Percentiles rank a stretch among this genome's conserved stretches.
Evolutionary conservation across 2,797 vertebrate genomes (phyloP).

Genomic region (Fringilla coelebs): DNA sequence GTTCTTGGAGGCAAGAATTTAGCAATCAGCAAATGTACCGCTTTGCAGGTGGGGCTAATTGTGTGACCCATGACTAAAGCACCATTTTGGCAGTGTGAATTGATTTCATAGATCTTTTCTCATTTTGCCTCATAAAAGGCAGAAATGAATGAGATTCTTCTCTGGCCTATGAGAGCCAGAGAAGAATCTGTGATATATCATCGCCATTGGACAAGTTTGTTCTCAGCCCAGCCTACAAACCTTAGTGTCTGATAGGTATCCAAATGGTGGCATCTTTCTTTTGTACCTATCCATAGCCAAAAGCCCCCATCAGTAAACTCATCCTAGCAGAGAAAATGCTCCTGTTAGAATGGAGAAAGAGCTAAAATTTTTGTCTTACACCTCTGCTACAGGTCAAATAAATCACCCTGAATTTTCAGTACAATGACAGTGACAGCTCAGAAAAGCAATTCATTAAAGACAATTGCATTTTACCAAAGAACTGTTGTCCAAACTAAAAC

Average conservation of each 20-base stretch:
- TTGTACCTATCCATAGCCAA: background rate
- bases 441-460: conserved; percentile 1
- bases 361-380: background rate
- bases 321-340: background rate
- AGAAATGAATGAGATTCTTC: too few species aligned
- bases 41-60: background rate
- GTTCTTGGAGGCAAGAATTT: background rate
- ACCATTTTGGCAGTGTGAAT: background rate
- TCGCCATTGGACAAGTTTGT: background rate
- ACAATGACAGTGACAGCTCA: background rate
- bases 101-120: background rate
- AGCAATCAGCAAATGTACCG: background rate
- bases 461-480: background rate
- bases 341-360: background rate
- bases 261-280: background rate
- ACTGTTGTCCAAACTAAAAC: background rate
- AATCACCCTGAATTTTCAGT: background rate
- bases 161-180: background rate
- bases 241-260: background rate
- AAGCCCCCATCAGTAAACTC: background rate
- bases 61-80: background rate
- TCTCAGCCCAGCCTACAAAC: background rate
- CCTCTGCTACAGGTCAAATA: background rate
- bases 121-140: background rate
- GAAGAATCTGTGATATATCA: background rate